phyloP scores from a whole-genome alignment of 1,140 invertebrate species.

The Aphidius gifuensis region DNA sequence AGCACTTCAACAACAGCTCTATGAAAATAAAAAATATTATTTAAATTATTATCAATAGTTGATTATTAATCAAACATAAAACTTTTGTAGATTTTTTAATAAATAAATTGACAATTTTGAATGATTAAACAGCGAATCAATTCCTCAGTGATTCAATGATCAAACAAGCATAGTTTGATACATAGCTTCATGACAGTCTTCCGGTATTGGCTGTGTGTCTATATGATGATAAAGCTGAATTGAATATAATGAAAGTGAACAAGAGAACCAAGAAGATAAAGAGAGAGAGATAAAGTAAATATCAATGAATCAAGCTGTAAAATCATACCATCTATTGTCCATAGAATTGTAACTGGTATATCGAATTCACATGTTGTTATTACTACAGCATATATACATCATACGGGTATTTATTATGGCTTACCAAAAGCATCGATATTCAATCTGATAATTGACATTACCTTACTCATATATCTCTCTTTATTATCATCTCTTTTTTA shows the following conservation, averaged over 20 bases:
- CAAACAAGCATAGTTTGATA: conserved; percentile 6
- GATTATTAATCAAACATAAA: conserved; percentile 6
- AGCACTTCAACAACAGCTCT: conserved; percentile 82
- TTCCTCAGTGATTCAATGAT: conserved; percentile 19
- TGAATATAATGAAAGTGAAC: background rate
- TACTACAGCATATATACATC: conserved; percentile 35
- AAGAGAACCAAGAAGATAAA: conserved; percentile 11
- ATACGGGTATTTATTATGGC: conserved; percentile 55
- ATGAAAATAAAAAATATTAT: conserved; percentile 33
- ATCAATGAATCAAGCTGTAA: conserved; percentile 29
- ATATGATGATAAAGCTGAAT: background rate
- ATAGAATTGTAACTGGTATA: conserved; percentile 39
- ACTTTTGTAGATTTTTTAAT: background rate
- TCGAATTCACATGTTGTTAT: conserved; percentile 52
- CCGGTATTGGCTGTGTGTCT: no score
- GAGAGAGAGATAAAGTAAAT: conserved; percentile 18
- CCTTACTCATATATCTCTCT: conserved; percentile 26
- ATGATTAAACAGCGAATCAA: conserved; percentile 4
- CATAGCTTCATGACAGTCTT: background rate
- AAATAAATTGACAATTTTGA: background rate
- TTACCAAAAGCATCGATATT: conserved; percentile 54
- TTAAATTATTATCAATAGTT: background rate
- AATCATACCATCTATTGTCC: conserved; percentile 41
- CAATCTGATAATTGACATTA: conserved; percentile 56
- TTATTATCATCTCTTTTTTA: conserved; percentile 7